A percentile compares a stretch with the other conserved stretches of the same genome.
phyloP scores from a whole-genome alignment of 2,797 vertebrate genomes.

The Dicrostonyx torquatus region DNA sequence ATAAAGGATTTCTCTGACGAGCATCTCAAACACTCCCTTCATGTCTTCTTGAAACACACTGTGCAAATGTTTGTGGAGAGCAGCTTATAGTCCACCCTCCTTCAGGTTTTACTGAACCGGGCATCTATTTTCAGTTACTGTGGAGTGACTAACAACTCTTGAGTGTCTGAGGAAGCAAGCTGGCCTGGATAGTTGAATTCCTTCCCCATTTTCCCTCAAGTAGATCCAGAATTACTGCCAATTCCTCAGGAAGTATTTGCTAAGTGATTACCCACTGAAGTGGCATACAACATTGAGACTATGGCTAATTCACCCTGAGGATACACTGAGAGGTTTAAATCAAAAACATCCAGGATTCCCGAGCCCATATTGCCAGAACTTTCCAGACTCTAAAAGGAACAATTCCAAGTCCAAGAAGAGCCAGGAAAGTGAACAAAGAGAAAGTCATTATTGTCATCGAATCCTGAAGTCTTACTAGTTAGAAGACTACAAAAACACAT shows the following conservation, averaged over 20 bases:
- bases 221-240: conserved; percentile 52
- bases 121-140: conserved; percentile 67
- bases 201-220: conserved; percentile 62
- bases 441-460: background rate
- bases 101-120: conserved; percentile 56
- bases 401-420: background rate
- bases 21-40: conserved; percentile 48
- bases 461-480: conserved; percentile 9
- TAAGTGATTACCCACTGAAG: conserved; percentile 41
- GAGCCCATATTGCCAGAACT: background rate
- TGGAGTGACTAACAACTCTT: conserved; percentile 57
- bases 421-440: background rate
- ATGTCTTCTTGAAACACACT: conserved; percentile 47
- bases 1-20: conserved; percentile 51
- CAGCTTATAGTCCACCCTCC: background rate
- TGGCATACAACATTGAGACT: background rate
- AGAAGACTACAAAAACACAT: background rate
- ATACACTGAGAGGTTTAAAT: conserved; percentile 29
- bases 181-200: conserved; percentile 57
- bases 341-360: background rate
- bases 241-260: conserved; percentile 65
- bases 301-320: conserved; percentile 36
- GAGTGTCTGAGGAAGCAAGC: conserved; percentile 33
- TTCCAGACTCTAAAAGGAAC: background rate
- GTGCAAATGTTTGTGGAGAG: conserved; percentile 50